Evolutionary conservation across 2,797 vertebrate species (phyloP).

Genomic region (Microchirus variegatus): DNA sequence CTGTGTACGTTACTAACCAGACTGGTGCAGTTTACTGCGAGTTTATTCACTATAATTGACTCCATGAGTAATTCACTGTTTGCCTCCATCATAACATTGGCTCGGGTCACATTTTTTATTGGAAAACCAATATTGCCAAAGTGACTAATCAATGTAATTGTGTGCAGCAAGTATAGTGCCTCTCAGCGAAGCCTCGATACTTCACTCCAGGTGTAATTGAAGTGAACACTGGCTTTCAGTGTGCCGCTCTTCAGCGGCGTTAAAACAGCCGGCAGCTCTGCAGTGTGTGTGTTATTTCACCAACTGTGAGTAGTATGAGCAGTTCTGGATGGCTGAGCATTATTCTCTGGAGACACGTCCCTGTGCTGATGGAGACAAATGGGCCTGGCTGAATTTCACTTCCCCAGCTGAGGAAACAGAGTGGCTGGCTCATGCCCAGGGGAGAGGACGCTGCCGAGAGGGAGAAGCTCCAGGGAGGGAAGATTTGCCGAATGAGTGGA

Average conservation of each 20-base stretch:
- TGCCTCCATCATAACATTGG: no score
- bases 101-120: no score
- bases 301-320: conserved; percentile 27
- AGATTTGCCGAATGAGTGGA: conserved; percentile 32
- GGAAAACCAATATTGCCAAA: no score
- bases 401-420: conserved; percentile 46
- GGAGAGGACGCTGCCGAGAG: conserved; percentile 13
- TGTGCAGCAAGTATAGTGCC: no score
- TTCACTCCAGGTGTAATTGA: not conserved
- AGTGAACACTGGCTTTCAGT: conserved; percentile 13
- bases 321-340: conserved; percentile 24
- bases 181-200: not conserved
- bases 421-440: conserved; percentile 25
- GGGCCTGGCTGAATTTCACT: conserved; percentile 25
- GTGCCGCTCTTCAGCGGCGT: not conserved
- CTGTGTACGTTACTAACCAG: no score
- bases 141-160: no score
- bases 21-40: no score
- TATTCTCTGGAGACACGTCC: conserved; percentile 31
- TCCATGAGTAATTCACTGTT: no score
- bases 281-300: conserved; percentile 2
- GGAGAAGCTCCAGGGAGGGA: conserved; percentile 17
- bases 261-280: conserved; percentile 7
- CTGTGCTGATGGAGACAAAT: conserved; percentile 57
- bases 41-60: no score